Conservation (phyloP, 2,888 invertebrate genomes). For the Meandrusa payeni region DNA sequence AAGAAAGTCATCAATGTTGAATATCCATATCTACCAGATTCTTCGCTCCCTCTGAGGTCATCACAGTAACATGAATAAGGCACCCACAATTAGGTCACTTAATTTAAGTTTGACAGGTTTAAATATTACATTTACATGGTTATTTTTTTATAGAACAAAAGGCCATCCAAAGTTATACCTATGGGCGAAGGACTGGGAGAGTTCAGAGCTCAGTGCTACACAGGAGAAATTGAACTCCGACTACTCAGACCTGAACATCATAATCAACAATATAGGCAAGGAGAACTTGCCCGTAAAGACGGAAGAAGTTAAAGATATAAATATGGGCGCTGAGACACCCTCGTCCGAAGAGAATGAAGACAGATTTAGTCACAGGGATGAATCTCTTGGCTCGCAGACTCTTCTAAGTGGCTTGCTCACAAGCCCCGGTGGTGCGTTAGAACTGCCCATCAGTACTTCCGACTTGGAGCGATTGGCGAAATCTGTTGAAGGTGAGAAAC, state of each 20-base stretch:
- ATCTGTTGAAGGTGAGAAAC: constrained; percentile 59
- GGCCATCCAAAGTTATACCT: constrained; percentile 92
- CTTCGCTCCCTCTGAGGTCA: too few relatives aligned
- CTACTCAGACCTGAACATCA: constrained; percentile 62
- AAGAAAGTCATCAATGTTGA: too few relatives aligned
- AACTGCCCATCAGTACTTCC: constrained; percentile 61
- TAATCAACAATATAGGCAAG: constrained; percentile 58
- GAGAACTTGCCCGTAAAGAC: constrained; percentile 58
- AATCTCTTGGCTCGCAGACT: constrained; percentile 8
- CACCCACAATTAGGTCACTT: too few relatives aligned
- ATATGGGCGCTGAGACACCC: constrained; percentile 39
- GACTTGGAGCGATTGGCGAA: constrained; percentile 67
- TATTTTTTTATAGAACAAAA: constrained; percentile 77
- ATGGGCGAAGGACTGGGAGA: constrained; percentile 93
- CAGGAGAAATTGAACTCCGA: constrained; percentile 63
- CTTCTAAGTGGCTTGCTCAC: constrained; percentile 37
- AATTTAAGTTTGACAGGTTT: too few relatives aligned
- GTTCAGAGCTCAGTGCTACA: constrained; percentile 49
- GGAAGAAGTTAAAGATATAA: constrained; percentile 44
- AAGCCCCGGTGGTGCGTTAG: constrained; percentile 60
- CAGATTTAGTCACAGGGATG: constrained; percentile 34
- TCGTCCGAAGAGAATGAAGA: constrained; percentile 39
- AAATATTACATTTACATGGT: too few relatives aligned
- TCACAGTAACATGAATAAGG: too few relatives aligned
- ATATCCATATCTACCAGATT: too few relatives aligned